Base-by-base conservation (phyloP, 2,888 invertebrate genomes). In the Perdita meconis region DNA sequence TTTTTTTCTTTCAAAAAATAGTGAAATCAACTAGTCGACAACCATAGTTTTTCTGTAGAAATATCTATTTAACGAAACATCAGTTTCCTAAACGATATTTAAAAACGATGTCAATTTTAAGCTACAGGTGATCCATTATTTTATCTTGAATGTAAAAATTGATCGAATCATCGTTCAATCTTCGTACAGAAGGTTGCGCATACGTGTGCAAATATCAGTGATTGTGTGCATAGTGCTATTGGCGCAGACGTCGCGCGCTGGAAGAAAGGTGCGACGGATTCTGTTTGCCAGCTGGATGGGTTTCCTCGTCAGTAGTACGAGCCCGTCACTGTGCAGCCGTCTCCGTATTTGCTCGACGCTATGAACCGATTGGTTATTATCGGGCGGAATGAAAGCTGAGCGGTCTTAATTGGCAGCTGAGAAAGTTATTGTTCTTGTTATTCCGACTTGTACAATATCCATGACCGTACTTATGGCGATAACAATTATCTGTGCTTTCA, bases 151-250 rank as follows among this genome's bases (percentile, higher is more conserved):
- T n/a, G n/a, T 47, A n/a, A 53, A 53, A 8, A n/a, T 61, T 24
- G 1, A 34, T 36, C 6, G 13, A 36, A 63, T 69, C 26, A 34
- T 38, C 66, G 56, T 30, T 50, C 19, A 38, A 56, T 26, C 26
- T 38, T 26, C 24, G 0, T 6, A 13, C 12, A 19, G 16, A 42
- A 16, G 59, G 10, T 6, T 30, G 34, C 38, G 30, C 16, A 10
- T 56, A 16, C 44, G 30, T 56, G 38, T n/a, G 47, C 38, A 57
- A 57, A 57, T 38, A 57, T 8, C 10, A 50, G 30, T 56, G 73
- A 30, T 51, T 57, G 73, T 73, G 51, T 57, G 40, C 63, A 57
- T 24, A 22, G 26, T 8, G 22, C 13, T 42, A 42, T 63, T 72
- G 63, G 56, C 51, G 40, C 63, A 63, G 63, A 38, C 36, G 44